These are phyloP conservation scores for Aphodius granarius DNA, from an alignment of 2,888 invertebrate species.

Conservation along the genomic window DNA sequence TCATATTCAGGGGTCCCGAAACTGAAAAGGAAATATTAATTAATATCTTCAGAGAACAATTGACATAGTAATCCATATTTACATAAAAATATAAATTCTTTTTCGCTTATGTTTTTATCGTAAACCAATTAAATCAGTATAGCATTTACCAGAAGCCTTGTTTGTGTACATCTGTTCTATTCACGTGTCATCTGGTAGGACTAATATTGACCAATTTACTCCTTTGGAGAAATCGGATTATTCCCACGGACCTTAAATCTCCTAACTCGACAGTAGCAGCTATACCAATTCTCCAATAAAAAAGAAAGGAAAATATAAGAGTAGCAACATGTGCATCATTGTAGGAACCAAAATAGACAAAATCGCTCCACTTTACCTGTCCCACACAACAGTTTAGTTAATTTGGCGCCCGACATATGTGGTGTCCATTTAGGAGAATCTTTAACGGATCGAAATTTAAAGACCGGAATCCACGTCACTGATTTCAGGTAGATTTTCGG, in stretches of 20 bases:
- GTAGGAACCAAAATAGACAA: background rate
- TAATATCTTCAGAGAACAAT: too few species aligned
- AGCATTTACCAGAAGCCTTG: background rate
- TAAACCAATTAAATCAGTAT: background rate
- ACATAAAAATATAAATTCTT: too few species aligned
- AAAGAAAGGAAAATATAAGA: background rate
- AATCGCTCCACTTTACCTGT: background rate
- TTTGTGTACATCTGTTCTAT: too few species aligned
- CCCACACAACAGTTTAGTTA: background rate
- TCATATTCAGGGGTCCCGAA: too few species aligned
- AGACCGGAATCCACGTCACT: slow-evolving; percentile 5
- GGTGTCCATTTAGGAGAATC: background rate
- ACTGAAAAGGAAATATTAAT: too few species aligned
- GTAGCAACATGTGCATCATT: background rate
- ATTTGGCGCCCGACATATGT: slow-evolving; percentile 12
- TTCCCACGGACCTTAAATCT: background rate
- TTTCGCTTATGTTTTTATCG: too few species aligned
- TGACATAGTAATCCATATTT: too few species aligned
- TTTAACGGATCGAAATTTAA: slow-evolving; percentile 6
- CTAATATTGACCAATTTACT: background rate
- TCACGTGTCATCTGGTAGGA: background rate
- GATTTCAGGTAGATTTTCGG: slow-evolving; percentile 10
- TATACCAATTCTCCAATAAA: background rate
- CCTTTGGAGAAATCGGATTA: background rate
- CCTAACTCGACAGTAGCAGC: background rate